Base-by-base conservation (phyloP, 2,888 invertebrate species). In the Anoplius nigerrimus region DNA sequence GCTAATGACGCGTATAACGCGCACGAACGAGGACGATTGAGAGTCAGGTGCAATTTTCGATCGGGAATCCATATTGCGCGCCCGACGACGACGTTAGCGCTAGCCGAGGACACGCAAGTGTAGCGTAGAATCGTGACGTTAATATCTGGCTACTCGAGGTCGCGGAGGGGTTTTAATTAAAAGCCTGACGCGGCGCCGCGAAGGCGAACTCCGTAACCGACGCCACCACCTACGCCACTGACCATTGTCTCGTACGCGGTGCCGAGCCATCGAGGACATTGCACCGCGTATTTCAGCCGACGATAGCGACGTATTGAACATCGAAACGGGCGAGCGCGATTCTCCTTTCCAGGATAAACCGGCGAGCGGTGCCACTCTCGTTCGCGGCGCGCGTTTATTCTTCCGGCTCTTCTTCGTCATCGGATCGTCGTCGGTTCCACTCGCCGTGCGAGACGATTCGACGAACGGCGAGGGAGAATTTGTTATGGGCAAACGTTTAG, bases 101-200 rank as follows among this genome's bases (percentile, higher is more conserved):
- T 8, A 2, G 48, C 48, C 16, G 48, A 2, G 58, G 62, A 43
- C 53, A 66, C 63, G 70, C 65, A 67, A 66, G 70, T 62, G 65
- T 68, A 61, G 62, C 69, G 65, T 68, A 71, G 64, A 65, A 74
- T 69, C 71, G 72, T 67, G 69, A 58, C 55, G 66, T 62, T 69
- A 69, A 71, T 72, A 62, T 65, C 67, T 34, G 60, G 62, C 57
- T 20, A 59, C 48, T 51, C 51, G 53, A 45, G 52, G 56, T 18
- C 18, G 48, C 21, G 13, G 69, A 62, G 68, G n/a, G 65, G 69
- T 76, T 71, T 71, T 76, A 79, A 78, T 80, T 80, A 76, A 76
- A 81, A 73, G 73, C 75, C 72, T 65, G 60, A 72, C 74, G 70
- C 66, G 71, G 65, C 68, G 76, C 71, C 74, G 68, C 71, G 65